Evolutionary conservation across 2,113 vertebrate species (phyloP).

Genomic region (Gobio gobio): DNA sequence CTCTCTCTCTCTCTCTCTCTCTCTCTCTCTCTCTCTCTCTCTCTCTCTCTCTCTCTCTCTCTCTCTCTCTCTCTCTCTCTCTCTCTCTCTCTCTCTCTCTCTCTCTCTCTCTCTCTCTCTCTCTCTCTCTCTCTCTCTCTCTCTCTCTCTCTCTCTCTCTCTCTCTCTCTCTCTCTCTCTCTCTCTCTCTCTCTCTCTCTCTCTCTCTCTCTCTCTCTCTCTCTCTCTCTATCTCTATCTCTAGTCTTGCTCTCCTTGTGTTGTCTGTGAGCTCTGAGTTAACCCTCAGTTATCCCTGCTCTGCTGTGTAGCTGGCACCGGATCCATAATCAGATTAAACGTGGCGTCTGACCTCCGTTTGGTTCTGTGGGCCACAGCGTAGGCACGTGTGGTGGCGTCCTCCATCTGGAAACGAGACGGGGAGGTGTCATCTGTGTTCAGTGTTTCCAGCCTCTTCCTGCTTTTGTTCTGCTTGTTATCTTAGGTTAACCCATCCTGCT

Average conservation of each 20-base stretch:
- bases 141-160: slow-evolving; percentile 1
- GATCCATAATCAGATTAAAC: slow-evolving; percentile 34
- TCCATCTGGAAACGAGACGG: background rate
- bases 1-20: background rate
- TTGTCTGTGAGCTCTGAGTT: background rate
- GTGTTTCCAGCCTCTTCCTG: slow-evolving; percentile 27
- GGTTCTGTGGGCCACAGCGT: slow-evolving; percentile 4
- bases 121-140: slow-evolving; percentile 10
- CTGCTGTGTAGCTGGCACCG: slow-evolving; percentile 1
- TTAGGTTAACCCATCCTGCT: slow-evolving; percentile 26
- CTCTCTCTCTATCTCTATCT: background rate
- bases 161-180: background rate
- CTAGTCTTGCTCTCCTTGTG: background rate
- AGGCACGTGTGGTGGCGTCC: slow-evolving; percentile 31
- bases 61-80: slow-evolving; percentile 12
- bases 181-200: slow-evolving; percentile 1
- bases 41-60: background rate
- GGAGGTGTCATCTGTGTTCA: background rate
- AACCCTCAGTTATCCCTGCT: slow-evolving; percentile 1
- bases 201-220: background rate
- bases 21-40: too few relatives aligned
- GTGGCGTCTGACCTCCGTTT: slow-evolving; percentile 4
- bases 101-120: background rate
- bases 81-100: background rate
- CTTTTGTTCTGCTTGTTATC: slow-evolving; percentile 42